Evolutionary conservation across 2,797 vertebrate species (phyloP).

Genomic region (Acestrorhynchus altus): DNA sequence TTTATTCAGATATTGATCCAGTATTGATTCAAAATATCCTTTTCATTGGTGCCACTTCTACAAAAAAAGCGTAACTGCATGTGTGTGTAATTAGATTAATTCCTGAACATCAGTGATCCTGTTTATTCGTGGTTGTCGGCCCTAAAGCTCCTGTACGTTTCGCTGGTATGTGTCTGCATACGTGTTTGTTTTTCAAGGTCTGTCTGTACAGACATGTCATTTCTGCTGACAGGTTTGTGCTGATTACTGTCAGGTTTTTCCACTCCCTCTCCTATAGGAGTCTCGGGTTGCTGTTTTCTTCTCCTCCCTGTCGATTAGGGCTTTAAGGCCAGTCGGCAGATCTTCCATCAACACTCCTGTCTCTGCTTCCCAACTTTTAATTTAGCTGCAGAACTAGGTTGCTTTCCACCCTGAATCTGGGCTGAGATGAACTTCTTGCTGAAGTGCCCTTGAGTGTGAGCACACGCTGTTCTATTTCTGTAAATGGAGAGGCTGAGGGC

Average conservation of each 20-base stretch:
- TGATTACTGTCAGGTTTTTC: conserved; percentile 25
- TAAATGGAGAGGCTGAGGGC: conserved; percentile 38
- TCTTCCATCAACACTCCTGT: conserved; percentile 24
- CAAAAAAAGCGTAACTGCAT: too few relatives aligned
- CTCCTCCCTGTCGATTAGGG: not conserved
- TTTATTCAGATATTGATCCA: too few relatives aligned
- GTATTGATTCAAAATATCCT: too few relatives aligned
- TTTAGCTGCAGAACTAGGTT: conserved; percentile 72
- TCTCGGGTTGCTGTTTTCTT: not conserved
- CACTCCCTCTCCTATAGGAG: not conserved
- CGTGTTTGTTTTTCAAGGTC: not conserved
- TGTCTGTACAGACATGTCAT: not conserved
- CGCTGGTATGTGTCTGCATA: not conserved
- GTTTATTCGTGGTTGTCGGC: too few relatives aligned
- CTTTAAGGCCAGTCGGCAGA: not conserved
- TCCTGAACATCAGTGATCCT: too few relatives aligned
- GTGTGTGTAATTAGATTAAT: too few relatives aligned
- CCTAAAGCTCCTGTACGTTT: not conserved
- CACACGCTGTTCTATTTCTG: conserved; percentile 71
- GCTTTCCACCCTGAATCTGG: conserved; percentile 73
- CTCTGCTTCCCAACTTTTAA: conserved; percentile 57
- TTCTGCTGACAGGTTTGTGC: not conserved
- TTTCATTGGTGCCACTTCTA: too few relatives aligned
- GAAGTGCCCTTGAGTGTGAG: conserved; percentile 63
- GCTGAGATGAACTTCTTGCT: conserved; percentile 69